Evolutionary conservation across 2,113 vertebrate species (phyloP), one percentile per base, ranked within the genome.

Genomic region (Tupaia chinensis): DNA sequence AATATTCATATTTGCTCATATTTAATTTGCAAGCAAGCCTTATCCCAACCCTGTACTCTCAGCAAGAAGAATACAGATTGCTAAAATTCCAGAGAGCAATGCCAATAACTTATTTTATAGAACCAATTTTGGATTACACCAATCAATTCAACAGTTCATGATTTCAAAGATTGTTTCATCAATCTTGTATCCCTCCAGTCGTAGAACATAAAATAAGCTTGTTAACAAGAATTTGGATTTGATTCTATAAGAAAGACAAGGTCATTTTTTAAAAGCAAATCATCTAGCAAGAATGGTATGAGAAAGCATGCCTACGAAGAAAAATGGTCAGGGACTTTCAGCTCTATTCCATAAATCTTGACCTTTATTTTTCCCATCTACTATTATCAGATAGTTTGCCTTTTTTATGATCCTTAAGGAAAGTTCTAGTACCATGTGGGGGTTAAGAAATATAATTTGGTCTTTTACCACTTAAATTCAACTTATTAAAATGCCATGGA

Each of bases 401-500:
- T 82, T 58, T 93, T 58, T 1, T 68, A 69, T 65, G 32, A 76
- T 14, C 84, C 54, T 12, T 83, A 34, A 54, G 76, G 87, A 29
- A 54, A 66, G 19, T 15, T 79, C 58, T 69, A 87, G 9, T 5
- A 82, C 66, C 56, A 81, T 34, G 79, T n/a, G 61, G 17, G 23
- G 23, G 32, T 13, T 91, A 83, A 88, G 29, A 88, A 87, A 80
- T 89, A 68, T 53, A 77, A 58, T 69, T 81, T 92, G 2, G 1
- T 58, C 61, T 93, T 74, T 93, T 86, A 44, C 14, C 63, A 91
- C 69, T 95, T 88, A 96, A 96, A 66, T 84, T 85, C 73, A 88
- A 93, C 7, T 93, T 96, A 95, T 68, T 96, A 89, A 95, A 89
- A 93, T 78, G 63, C 63, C 9, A 25, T 54, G 58, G 25, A 91